phyloP scores from a whole-genome alignment of 2,113 vertebrate species.

The Tretioscincus oriximinensis region DNA sequence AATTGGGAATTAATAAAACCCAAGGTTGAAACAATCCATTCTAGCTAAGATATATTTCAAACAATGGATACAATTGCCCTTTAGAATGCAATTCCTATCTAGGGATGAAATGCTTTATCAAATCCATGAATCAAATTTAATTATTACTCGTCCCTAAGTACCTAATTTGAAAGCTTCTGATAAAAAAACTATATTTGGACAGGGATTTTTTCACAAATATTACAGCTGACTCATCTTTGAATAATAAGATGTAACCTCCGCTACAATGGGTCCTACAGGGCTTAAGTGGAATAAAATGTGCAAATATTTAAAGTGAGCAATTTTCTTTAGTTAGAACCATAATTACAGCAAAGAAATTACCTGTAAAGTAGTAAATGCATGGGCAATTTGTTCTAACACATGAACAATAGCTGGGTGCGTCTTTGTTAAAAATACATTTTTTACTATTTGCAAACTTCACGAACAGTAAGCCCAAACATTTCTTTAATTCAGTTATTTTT shows the following conservation, averaged over 20 bases:
- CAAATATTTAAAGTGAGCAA: too few relatives aligned
- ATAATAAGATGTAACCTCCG: not conserved
- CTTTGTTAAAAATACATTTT: too few relatives aligned
- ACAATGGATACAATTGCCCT: not conserved
- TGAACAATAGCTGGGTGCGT: too few relatives aligned
- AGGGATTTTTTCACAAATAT: not conserved
- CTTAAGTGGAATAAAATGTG: too few relatives aligned
- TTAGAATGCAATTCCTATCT: not conserved
- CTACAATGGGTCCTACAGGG: too few relatives aligned
- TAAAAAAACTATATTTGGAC: not conserved
- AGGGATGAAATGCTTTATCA: not conserved
- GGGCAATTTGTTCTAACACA: too few relatives aligned
- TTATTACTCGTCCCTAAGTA: not conserved
- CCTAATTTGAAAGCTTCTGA: not conserved
- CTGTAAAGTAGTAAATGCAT: too few relatives aligned
- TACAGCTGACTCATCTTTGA: not conserved
- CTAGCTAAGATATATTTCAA: not conserved
- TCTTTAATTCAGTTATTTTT: too few relatives aligned
- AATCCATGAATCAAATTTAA: conserved; percentile 3
- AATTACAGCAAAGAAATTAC: too few relatives aligned
- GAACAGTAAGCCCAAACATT: too few relatives aligned
- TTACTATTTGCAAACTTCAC: too few relatives aligned
- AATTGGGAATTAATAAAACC: not conserved
- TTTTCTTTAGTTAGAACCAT: too few relatives aligned
- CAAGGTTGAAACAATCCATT: not conserved